Conservation (phyloP, 2,888 invertebrate genomes). For the Cremastinae sp. region DNA sequence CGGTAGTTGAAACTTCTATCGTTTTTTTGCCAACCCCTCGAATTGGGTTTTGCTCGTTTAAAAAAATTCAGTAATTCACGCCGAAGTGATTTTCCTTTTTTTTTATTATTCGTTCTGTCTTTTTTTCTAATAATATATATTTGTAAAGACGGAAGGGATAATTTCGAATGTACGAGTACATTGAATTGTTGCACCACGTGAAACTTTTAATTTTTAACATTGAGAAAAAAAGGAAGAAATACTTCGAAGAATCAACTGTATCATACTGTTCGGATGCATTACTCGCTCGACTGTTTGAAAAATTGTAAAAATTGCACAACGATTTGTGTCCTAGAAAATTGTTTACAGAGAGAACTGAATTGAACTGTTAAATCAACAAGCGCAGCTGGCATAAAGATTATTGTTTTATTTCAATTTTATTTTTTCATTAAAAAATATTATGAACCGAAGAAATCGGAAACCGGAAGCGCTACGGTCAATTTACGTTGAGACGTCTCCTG, state of each 20-base stretch:
- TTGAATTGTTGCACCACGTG: conserved; percentile 51
- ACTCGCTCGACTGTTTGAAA: not conserved
- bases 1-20: not conserved
- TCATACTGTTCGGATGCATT: conserved; percentile 19
- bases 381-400: not conserved
- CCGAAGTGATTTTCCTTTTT: conserved; percentile 15
- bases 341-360: not conserved
- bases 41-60: conserved; percentile 36
- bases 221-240: conserved; percentile 14
- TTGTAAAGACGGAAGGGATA: conserved; percentile 16
- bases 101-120: not conserved
- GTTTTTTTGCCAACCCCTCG: conserved; percentile 15
- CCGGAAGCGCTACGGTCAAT: too few relatives aligned
- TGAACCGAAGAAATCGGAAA: too few relatives aligned
- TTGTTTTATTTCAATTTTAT: too few relatives aligned
- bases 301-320: conserved; percentile 39
- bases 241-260: conserved; percentile 41
- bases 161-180: conserved; percentile 17
- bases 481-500: conserved; percentile 14
- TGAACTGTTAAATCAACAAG: conserved; percentile 34
- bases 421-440: not conserved
- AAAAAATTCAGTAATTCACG: conserved; percentile 29
- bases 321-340: not conserved
- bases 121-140: conserved; percentile 9
- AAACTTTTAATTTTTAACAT: conserved; percentile 43